Evolutionary conservation across 1,140 invertebrate genomes (phyloP), one percentile per base, ranked within the genome.

Genomic region (Ceratina calcarata): DNA sequence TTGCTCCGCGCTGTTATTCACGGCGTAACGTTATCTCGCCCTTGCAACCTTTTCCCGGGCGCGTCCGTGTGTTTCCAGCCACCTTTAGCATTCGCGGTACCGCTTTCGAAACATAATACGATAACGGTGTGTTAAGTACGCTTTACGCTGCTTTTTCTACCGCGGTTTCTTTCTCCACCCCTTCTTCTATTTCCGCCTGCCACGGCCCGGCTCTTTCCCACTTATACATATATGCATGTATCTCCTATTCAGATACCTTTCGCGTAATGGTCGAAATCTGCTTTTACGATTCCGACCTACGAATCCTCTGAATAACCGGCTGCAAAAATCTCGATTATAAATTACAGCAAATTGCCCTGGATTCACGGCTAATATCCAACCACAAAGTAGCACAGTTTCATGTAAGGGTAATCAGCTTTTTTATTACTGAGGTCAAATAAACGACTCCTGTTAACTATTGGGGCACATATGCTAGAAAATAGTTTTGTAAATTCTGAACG

Each of bases 41-140:
- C 65, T 45, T 27, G 37, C 49, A 60, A 62, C 55, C 72, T 55
- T 49, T 71, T n/a, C 24, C 60, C 12, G 27, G 53, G 32, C 57
- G 32, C 53, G 49, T 67, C 68, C 66, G 24, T 16, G 27, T 20
- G 55, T 81, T 74, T 45, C 27, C 72, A 65, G n/a, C 32, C 61
- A 81, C 61, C 22, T 76, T 83, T 58, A 62, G 70, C 53, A 45
- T 61, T 70, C 74, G 64, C 18, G 57, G 68, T 53, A 49, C 82
- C 68, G 82, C 74, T 82, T 82, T 73, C 51, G 18, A 32, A 72
- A 68, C 57, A 37, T 82, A 82, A 83, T 82, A 60, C 74, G 82
- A 73, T 78, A 78, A 82, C 65, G 57, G 74, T 20, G 80, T 27
- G 62, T 82, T 72, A 83, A 83, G 61, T 70, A 69, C 68, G 67